Base-by-base conservation (phyloP, 2,888 invertebrate species). In the Anagyrus pseudococci region DNA sequence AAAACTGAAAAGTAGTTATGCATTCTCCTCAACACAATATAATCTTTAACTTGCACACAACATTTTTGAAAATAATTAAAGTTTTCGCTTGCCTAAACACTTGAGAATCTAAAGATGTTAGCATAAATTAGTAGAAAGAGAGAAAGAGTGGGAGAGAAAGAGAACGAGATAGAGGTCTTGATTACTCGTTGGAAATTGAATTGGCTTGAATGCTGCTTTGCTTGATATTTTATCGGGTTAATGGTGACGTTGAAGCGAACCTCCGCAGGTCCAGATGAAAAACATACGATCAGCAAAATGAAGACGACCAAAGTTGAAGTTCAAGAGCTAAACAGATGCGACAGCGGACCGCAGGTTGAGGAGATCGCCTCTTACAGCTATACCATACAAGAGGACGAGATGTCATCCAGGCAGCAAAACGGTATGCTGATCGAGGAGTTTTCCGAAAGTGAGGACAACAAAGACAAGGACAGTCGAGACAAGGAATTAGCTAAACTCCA, bases 201-300 rank as follows among this genome's bases (percentile, higher is more conserved):
- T n/a, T n/a, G 22, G 20, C 22, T 23, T 19, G 20, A 15, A 22
- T 1, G 22, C 22, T 23, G 44, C 44, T 44, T 44, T 10, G 44
- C 44, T 44, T 44, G 22, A 13, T 13, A 44, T 19, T 10, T 13
- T 66, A 48, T n/a, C n/a, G n/a, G n/a, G n/a, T n/a, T n/a, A n/a
- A n/a, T n/a, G n/a, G 47, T 71, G 64, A 70, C 60, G 71, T 67
- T 70, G 66, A 67, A 43, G 44, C 68, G 72, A 72, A 71, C 71
- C 67, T 80, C 76, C 78, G 62, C 77, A 88, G 88, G 88, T 86
- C 86, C 87, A 71, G 87, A 87, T 70, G 88, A 88, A 84, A 85
- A 85, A 72, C 88, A 85, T 80, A 85, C 85, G 70, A 84, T 88
- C 80, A 87, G 87, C 83, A 87, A 86, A 85, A 85, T 87, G 84